Conservation (phyloP, 2,113 vertebrate species). For the Ctenomys sociabilis region DNA sequence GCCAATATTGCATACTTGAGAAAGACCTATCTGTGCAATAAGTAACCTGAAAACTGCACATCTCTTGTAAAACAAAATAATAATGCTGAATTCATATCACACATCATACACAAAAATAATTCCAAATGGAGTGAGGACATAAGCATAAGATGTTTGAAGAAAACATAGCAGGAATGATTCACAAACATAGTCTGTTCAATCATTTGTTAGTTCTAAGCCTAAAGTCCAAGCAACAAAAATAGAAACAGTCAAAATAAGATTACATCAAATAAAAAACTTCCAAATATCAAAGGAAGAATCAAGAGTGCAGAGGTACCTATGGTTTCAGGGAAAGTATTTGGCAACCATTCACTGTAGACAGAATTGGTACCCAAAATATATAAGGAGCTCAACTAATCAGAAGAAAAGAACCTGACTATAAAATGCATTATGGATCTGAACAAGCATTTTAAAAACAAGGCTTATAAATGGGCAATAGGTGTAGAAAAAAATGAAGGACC, state of each 20-base stretch:
- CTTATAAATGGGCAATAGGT: neutral
- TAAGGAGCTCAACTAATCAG: neutral
- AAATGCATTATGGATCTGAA: neutral
- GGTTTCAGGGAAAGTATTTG: neutral
- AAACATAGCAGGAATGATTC: neutral
- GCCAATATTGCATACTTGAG: neutral
- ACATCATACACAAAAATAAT: neutral
- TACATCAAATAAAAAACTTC: neutral
- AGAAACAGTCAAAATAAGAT: neutral
- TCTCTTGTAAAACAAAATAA: neutral
- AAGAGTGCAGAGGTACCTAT: neutral
- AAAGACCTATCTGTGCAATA: neutral
- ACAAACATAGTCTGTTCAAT: neutral
- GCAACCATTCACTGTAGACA: neutral
- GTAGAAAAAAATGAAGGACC: neutral
- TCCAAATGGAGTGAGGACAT: neutral
- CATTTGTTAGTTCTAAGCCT: neutral
- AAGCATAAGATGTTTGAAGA: neutral
- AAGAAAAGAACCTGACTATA: neutral
- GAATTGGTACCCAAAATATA: neutral
- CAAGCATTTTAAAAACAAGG: neutral
- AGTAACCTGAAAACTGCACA: neutral
- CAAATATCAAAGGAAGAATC: neutral
- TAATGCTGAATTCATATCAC: neutral
- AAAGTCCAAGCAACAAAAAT: neutral